Percentiles rank a stretch among this genome's conserved stretches.
phyloP scores from a whole-genome alignment of 2,113 vertebrate genomes.

The Calyptommatus sinebrachiatus region DNA sequence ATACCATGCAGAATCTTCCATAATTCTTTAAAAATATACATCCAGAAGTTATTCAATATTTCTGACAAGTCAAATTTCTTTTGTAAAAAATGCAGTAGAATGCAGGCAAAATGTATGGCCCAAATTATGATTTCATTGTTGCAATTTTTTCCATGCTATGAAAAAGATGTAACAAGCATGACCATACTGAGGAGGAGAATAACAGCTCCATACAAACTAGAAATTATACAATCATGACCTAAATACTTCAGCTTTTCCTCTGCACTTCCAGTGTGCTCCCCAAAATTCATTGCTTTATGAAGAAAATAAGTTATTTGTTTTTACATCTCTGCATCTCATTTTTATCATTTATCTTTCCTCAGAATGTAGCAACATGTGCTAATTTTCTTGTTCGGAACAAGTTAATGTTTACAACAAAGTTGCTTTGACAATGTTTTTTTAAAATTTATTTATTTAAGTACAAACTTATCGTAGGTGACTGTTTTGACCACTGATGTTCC shows the following conservation, averaged over 20 bases:
- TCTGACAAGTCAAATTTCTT: neutral
- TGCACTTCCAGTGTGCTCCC: neutral
- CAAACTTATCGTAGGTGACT: no score
- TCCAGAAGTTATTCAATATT: neutral
- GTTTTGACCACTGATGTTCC: no score
- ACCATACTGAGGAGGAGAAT: neutral
- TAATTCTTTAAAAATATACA: conserved; percentile 16
- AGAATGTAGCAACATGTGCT: no score
- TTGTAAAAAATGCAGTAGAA: neutral
- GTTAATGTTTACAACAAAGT: no score
- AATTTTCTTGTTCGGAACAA: no score
- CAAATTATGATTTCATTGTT: fast-evolving
- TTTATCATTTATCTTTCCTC: neutral
- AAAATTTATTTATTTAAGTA: no score
- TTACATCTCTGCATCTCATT: neutral
- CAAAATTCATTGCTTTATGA: neutral
- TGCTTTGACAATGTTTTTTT: no score
- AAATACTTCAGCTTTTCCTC: neutral
- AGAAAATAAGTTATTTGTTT: neutral
- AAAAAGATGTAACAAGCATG: fast-evolving
- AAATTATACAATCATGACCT: neutral
- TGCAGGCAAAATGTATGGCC: conserved; percentile 4
- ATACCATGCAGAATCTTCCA: neutral
- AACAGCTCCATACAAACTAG: fast-evolving
- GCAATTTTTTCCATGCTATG: neutral